Evolutionary conservation across 2,888 invertebrate genomes (phyloP).

Genomic region (Scaptomyza cyrtandrae): DNA sequence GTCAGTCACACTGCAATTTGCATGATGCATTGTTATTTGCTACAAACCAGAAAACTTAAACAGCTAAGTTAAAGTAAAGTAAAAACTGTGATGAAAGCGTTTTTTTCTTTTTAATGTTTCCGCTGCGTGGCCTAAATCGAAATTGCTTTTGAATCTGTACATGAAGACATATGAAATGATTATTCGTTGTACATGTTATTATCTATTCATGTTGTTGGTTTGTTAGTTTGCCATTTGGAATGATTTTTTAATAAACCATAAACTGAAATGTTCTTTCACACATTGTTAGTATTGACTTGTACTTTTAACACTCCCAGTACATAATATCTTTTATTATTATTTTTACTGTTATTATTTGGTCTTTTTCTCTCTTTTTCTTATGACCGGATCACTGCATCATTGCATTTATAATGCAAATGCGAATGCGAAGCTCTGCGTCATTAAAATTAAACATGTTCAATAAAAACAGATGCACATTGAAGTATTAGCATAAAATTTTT

Average conservation of each 20-base stretch:
- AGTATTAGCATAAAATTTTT: neutral
- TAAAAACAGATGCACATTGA: neutral
- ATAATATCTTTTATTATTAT: neutral
- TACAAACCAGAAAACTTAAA: neutral
- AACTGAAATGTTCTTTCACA: neutral
- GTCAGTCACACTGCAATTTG: slow-evolving; percentile 30
- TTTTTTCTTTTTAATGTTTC: neutral
- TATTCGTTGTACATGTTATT: too few relatives aligned
- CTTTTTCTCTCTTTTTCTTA: neutral
- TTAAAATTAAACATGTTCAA: slow-evolving; percentile 5
- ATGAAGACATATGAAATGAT: too few relatives aligned
- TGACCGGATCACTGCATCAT: neutral
- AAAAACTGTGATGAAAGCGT: neutral
- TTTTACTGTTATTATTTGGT: neutral
- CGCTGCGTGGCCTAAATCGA: neutral
- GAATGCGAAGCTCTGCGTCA: slow-evolving; percentile 4
- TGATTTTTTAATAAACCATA: neutral
- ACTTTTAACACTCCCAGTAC: neutral
- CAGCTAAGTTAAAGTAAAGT: neutral
- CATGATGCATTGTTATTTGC: neutral
- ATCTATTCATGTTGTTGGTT: neutral
- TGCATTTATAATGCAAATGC: slow-evolving; percentile 1
- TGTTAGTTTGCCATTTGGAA: neutral
- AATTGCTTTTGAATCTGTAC: neutral
- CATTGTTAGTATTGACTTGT: neutral